Base-by-base conservation (phyloP, 53 echinoderm and acorn worm species). In the Zoroaster sp. region DNA sequence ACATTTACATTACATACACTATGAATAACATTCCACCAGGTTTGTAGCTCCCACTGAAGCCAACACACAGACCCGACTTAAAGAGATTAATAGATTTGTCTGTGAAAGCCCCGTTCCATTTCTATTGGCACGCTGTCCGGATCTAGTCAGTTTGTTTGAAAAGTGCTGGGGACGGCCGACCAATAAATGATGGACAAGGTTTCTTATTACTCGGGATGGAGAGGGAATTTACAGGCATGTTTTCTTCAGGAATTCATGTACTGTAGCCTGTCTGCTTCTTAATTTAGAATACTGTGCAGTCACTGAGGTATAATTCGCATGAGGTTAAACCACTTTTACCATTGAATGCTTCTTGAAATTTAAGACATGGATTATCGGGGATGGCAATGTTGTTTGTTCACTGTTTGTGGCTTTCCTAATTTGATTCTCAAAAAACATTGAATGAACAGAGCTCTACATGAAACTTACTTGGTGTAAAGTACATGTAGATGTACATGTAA, bases 111-210 rank as follows among this genome's bases (percentile, higher is more conserved):
- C 82, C 28, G 1, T 40, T 25, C 31, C 42, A 25, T 31, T 67
- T 66, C 66, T 67, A 67, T 82, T 66, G 68, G 45, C 66, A 67
- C 28, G 82, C 66, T 65, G 18, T 82, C 66, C 66, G 67, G 66
- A 67, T 67, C 66, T 42, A 68, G 79, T 79, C 53, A 79, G 53
- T 79, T 82, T 66, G 82, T 68, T 82, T 82, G 40, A 82, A 82
- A 82, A 82, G 82, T 82, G 67, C 82, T 13, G 34, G 45, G 82
- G 42, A 40, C 42, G 82, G 40, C 40, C 40, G 30, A 28, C 40
- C 66, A 43, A 41, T 28, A 63, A 82, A 82, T 82, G 82, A 82
- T 82, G 82, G 66, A 82, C 82, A 25, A 43, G 25, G 34, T 66
- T 43, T 67, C 31, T 82, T 45, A 82, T 82, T 66, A 66, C 20